These are phyloP conservation scores for Holacanthella duospinosa DNA, from an alignment of 2,888 invertebrate genomes.

Conservation along the genomic window DNA sequence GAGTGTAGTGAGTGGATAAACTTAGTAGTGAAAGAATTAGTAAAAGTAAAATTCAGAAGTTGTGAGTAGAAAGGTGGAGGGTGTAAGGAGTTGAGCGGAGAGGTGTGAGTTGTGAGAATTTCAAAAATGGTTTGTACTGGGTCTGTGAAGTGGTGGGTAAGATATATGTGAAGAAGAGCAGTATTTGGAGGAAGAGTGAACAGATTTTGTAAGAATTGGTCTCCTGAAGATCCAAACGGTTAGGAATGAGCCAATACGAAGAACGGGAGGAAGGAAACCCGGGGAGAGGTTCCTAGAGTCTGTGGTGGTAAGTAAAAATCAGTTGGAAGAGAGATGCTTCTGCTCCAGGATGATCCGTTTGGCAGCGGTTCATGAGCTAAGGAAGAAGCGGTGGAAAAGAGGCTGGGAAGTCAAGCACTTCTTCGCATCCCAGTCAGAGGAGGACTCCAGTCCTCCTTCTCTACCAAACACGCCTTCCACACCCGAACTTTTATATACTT, in stretches of 20 bases:
- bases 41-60: neutral
- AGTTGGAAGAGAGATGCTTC: neutral
- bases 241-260: neutral
- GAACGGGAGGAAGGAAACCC: neutral
- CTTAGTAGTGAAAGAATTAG: no score
- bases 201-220: neutral
- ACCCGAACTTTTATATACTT: slow-evolving; percentile 29
- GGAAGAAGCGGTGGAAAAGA: slow-evolving; percentile 10
- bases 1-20: neutral
- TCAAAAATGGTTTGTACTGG: neutral
- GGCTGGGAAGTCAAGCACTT: slow-evolving; percentile 17
- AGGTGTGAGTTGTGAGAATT: neutral
- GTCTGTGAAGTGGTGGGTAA: neutral
- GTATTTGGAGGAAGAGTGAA: neutral
- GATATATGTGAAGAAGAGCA: neutral
- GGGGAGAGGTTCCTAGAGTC: neutral
- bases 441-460: slow-evolving; percentile 29
- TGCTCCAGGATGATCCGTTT: neutral
- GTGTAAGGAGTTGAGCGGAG: neutral
- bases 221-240: no score
- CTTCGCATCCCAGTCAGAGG: slow-evolving; percentile 13
- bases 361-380: neutral
- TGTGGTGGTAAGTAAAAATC: no score
- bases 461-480: slow-evolving; percentile 29
- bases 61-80: neutral